Evolutionary conservation across 2,797 vertebrate species (phyloP), one percentile per base, ranked within the genome.

Genomic region (Argyrosomus regius): DNA sequence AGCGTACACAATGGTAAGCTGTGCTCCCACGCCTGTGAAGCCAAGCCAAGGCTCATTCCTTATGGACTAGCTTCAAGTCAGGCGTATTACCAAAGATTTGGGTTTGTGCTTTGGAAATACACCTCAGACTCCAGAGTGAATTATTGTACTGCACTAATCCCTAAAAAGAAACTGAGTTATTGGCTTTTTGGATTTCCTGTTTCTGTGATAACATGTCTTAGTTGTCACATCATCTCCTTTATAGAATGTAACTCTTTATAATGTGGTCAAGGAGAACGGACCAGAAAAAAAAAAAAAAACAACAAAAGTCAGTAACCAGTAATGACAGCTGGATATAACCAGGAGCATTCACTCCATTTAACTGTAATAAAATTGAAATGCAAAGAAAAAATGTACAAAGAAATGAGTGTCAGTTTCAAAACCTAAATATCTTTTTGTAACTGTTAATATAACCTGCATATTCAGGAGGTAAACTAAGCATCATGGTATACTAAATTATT

Each of bases 1-100:
- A 78, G 58, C 59, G 31, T 58, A 43, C 72, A 82, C 75, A 72
- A 53, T 41, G 52, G 80, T 72, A 80, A 82, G 17, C 31, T 70
- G 68, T 74, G 62, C 31, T 45, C 49, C 26, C 39, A 12, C 63
- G 50, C 11, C 22, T 46, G 1, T 66, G 68, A 80, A 70, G 59
- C 41, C 50, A 16, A 63, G 61, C 77, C 77, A 83, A 62, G 46
- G 62, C 16, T 84, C 59, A 64, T 58, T 72, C 56, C 46, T 68
- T 59, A 22, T 39, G 61, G 52, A 60, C 24, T 28, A 58, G n/a
- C 17, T 77, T 79, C 18, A 50, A 58, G 50, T 65, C 73, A 59
- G 61, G 4, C 18, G 0, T 26, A 17, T 69, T 58, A 58, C 75
- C 6, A 18, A 61, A 69, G 35, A 80, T 83, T 54, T 82, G 48